phyloP scores from a whole-genome alignment of 2,797 vertebrate species.

The Hyperoplus lanceolatus region DNA sequence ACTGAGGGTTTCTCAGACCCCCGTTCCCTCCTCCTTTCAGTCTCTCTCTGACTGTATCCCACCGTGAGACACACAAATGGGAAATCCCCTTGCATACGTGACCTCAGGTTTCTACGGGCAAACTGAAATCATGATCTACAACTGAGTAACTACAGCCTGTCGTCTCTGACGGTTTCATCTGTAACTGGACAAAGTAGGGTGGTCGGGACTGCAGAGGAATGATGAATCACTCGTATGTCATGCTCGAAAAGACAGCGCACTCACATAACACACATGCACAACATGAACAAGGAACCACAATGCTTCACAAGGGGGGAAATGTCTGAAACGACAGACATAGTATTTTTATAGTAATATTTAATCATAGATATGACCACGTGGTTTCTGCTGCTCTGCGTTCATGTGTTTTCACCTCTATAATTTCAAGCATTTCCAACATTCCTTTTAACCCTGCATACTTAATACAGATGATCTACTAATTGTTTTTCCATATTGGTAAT shows the following conservation, averaged over 20 bases:
- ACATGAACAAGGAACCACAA: constrained; percentile 7
- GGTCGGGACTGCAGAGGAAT: background rate
- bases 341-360: constrained; percentile 29
- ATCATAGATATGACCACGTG: constrained; percentile 13
- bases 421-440: background rate
- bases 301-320: background rate
- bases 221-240: constrained; percentile 51
- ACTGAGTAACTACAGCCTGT: constrained; percentile 49
- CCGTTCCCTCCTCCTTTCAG: background rate
- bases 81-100: constrained; percentile 59
- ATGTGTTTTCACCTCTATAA: background rate
- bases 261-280: constrained; percentile 10
- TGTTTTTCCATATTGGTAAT: background rate
- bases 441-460: background rate
- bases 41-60: constrained; percentile 77
- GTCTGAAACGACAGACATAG: background rate
- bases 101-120: constrained; percentile 16
- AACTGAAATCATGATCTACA: constrained; percentile 40
- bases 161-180: background rate
- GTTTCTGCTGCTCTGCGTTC: background rate
- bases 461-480: background rate
- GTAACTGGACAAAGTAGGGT: constrained; percentile 11
- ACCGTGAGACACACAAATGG: constrained; percentile 45
- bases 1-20: constrained; percentile 39
- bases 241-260: background rate